Evolutionary conservation across 2,113 vertebrate genomes (phyloP), one percentile per base, ranked within the genome.

Genomic region (Lepus americanus): DNA sequence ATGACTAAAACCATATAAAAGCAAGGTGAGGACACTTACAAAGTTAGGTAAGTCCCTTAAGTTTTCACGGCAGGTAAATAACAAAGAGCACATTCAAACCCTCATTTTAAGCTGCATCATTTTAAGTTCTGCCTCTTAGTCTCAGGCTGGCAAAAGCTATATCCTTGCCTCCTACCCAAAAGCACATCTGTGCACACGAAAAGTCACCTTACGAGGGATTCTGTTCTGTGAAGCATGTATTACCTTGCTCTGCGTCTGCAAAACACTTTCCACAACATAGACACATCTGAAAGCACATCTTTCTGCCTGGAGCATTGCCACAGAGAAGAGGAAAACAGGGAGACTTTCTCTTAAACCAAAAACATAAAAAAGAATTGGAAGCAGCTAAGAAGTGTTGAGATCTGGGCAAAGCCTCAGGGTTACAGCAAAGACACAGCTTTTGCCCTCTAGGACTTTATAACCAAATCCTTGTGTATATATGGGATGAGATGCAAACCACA

Each of bases 401-500:
- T 16, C 23, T 73, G 31, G 27, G 7, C 6, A 72, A 73, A 78
- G 4, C 5, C 49, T 82, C 25, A 20, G 13, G 53, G 25, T 53
- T 79, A 29, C 2, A 9, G 39, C 12, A 22, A 29, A 69, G 61
- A 36, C 4, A 11, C 1, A 6, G 8, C 6, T 6, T 92, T 76
- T 13, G 8, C 17, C n/a, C 33, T n/a, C 23, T 44, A 87, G 9
- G 1, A 55, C 31, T 76, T 13, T 53, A 83, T 8, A 36, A 8
- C 36, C 49, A 69, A 90, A 59, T 4, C 3, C 5, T 6, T 61
- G 2, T 36, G 0, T 17, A 9, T 51, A 1, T 39, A 72, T 53
- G 11, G 0, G 66, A 77, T 59, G 23, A 59, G 17, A 8, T 11
- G 2, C 33, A 76, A 0, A 7, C 19, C 63, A 31, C 0, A 31